Evolutionary conservation across 2,888 invertebrate species (phyloP), one percentile per base, ranked within the genome.

Genomic region (Helleia helle): DNA sequence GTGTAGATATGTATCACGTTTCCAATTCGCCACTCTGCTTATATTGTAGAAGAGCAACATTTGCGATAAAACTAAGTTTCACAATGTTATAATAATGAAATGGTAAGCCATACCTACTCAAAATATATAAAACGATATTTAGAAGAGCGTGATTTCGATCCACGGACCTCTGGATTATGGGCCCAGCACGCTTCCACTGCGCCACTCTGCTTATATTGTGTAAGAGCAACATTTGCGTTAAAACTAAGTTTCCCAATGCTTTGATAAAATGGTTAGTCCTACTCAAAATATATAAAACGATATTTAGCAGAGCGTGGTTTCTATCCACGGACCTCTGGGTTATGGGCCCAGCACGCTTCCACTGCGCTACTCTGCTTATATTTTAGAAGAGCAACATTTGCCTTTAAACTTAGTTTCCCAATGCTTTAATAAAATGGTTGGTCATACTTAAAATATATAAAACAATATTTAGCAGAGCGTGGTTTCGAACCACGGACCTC

Each of bases 241-340:
- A n/a, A n/a, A n/a, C n/a, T n/a, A n/a, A n/a, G n/a, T n/a, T n/a
- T n/a, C n/a, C n/a, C n/a, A n/a, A n/a, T n/a, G n/a, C n/a, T n/a
- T n/a, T n/a, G n/a, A n/a, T n/a, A n/a, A n/a, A n/a, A n/a, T n/a
- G n/a, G n/a, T n/a, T n/a, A n/a, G n/a, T n/a, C n/a, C n/a, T n/a
- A n/a, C n/a, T n/a, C n/a, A n/a, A n/a, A n/a, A n/a, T n/a, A n/a
- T n/a, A n/a, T n/a, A 18, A 18, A 5, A 18, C 8, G 22, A 22
- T 22, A 22, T 5, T 11, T 90, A 90, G 90, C 90, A 90, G 90
- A 90, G 91, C 92, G 90, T 92, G 91, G 91, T 92, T 92, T 92
- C 92, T 91, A 91, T 92, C 91, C 90, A 93, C 93, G 92, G 92
- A 93, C 91, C 93, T 93, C 93, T 93, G 92, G 93, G 91, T 91